Base-by-base conservation (phyloP, 2,888 invertebrate genomes). In the Watsonalla binaria region DNA sequence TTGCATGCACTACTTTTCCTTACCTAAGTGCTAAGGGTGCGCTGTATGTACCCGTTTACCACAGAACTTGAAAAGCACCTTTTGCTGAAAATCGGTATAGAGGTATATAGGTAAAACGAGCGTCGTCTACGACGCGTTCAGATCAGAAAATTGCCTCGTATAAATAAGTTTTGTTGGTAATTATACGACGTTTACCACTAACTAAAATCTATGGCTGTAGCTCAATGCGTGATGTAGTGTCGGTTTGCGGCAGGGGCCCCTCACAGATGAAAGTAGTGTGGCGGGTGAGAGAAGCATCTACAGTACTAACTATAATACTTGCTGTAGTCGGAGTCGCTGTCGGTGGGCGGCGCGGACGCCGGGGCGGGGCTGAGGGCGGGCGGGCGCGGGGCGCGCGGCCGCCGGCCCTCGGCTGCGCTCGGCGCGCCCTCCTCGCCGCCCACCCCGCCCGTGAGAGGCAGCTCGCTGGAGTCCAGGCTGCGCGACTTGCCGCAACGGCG, bases 391-490 rank as follows among this genome's bases (percentile, higher is more conserved):
- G 60, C 46, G 60, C 53, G 50, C 62, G 55, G 50, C 62, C 34
- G 24, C 66, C 54, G 55, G 67, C 56, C 46, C 65, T 62, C 46
- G 63, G 34, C 58, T 47, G 62, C 55, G 50, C 63, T 33, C 66
- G 54, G 55, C 63, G 57, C 11, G 66, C 56, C 46, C 65, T 62
- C 46, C 62, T 34, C 51, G 65, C 54, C 61, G 81, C 80, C 47
- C 74, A 72, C 55, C 65, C 74, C 6, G 69, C 61, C 88, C 39
- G 92, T 88, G 6, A 93, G 92, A 49, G 95, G 92, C 66, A 96
- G 91, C 76, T 96, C 96, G 69, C 96, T 95, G 0, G 96, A 97
- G 77, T 97, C 97, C 46, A 97, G 88, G 70, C 96, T 97, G 66
- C 94, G 94, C 0, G 96, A 96, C 78, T 96, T 96, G 0, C 95